Evolutionary conservation across 1,140 invertebrate species (phyloP).

Genomic region (Diabrotica undecimpunctata): DNA sequence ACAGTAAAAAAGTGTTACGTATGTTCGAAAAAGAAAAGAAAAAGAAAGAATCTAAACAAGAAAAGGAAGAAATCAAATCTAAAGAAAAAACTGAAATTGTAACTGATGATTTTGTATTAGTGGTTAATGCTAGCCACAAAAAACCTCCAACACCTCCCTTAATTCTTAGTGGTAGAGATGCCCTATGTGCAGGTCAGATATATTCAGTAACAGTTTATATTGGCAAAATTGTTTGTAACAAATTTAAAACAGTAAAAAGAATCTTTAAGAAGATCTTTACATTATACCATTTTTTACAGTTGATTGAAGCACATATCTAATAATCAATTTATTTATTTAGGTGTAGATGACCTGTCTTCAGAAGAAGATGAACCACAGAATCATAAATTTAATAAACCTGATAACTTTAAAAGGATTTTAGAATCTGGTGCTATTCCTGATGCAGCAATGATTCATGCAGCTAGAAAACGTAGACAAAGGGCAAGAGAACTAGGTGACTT

Average conservation of each 20-base stretch:
- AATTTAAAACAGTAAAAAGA: too few relatives aligned
- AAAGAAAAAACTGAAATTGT: constrained; percentile 58
- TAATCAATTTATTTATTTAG: constrained; percentile 16
- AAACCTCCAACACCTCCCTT: constrained; percentile 37
- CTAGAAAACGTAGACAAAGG: constrained; percentile 86
- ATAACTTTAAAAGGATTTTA: constrained; percentile 66
- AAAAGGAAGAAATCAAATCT: constrained; percentile 52
- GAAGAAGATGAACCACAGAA: constrained; percentile 56
- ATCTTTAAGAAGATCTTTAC: too few relatives aligned
- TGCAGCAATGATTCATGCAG: constrained; percentile 93
- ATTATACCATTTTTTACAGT: neutral
- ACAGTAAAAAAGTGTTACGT: constrained; percentile 85
- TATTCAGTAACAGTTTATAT: neutral
- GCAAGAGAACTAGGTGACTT: constrained; percentile 78
- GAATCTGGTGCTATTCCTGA: constrained; percentile 91
- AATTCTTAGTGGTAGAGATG: constrained; percentile 76
- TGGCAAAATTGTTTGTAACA: neutral
- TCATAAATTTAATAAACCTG: constrained; percentile 62
- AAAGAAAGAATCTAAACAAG: constrained; percentile 56
- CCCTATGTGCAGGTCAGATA: constrained; percentile 62
- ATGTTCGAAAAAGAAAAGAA: constrained; percentile 78
- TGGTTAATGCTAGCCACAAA: constrained; percentile 42
- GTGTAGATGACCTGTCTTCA: constrained; percentile 67
- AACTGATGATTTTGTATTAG: constrained; percentile 58
- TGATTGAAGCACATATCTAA: neutral